Conservation (phyloP, 2,797 vertebrate species). For the Menidia menidia region DNA sequence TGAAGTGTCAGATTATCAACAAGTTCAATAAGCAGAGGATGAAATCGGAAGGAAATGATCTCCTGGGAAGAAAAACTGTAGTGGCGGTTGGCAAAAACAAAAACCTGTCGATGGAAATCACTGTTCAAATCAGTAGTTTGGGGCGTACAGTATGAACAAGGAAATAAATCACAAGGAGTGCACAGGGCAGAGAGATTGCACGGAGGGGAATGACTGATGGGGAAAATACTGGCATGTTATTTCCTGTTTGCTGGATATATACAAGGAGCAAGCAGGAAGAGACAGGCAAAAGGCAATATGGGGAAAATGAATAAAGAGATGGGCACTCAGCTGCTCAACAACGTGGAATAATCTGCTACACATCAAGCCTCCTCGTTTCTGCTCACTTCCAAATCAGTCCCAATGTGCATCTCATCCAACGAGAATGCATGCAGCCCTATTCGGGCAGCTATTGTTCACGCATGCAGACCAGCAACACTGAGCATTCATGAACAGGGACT, state of each 20-base stretch:
- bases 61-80: constrained; percentile 12
- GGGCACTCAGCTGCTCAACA: constrained; percentile 6
- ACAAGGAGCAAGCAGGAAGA: constrained; percentile 43
- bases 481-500: neutral
- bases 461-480: neutral
- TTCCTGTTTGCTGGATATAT: constrained; percentile 65
- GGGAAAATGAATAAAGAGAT: constrained; percentile 64
- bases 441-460: neutral
- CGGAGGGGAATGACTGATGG: constrained; percentile 30
- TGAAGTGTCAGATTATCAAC: constrained; percentile 41
- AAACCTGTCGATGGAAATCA: constrained; percentile 15
- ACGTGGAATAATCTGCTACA: constrained; percentile 32
- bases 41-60: constrained; percentile 18
- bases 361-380: constrained; percentile 26
- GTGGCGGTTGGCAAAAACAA: constrained; percentile 12
- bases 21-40: constrained; percentile 37
- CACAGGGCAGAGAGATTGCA: constrained; percentile 10
- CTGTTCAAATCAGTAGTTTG: neutral
- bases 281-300: constrained; percentile 33
- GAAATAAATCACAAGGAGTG: constrained; percentile 20
- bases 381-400: constrained; percentile 21
- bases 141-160: neutral
- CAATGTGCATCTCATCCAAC: constrained; percentile 15
- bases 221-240: constrained; percentile 56
- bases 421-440: neutral